A percentile compares a stretch with the other conserved stretches of the same genome.
Evolutionary conservation across 2,797 vertebrate genomes (phyloP).

Genomic region (Peromyscus nudipes): DNA sequence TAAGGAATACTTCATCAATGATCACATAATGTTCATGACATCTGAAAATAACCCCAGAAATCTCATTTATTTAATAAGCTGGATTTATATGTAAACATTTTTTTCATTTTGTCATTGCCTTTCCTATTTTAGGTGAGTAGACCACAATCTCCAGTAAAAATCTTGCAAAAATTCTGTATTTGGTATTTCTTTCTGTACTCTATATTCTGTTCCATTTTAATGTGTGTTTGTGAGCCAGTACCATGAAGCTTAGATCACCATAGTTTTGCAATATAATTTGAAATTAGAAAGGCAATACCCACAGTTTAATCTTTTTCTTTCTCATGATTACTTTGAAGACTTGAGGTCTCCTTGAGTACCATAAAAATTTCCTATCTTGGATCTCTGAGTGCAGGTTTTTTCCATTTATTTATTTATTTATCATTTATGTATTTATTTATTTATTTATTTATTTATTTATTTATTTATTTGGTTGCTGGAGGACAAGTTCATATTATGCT

Average conservation of each 20-base stretch:
- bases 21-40: neutral
- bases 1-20: neutral
- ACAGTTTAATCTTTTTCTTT: neutral
- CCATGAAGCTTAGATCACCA: neutral
- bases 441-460: no score
- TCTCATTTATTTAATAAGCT: neutral
- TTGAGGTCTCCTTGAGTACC: neutral
- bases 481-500: neutral
- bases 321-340: neutral
- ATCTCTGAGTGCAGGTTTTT: neutral
- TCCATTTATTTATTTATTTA: no score
- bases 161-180: neutral
- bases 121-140: neutral
- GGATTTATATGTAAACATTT: neutral
- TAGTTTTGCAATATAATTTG: neutral
- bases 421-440: neutral
- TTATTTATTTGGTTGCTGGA: neutral
- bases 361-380: neutral
- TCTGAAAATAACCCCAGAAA: neutral
- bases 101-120: neutral
- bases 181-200: neutral
- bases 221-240: neutral
- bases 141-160: neutral
- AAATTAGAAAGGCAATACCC: neutral
- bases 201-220: neutral